Percentiles rank a stretch among this genome's conserved stretches.
Evolutionary conservation across 2,113 vertebrate species (phyloP).

Genomic region (Acanthisitta chloris): DNA sequence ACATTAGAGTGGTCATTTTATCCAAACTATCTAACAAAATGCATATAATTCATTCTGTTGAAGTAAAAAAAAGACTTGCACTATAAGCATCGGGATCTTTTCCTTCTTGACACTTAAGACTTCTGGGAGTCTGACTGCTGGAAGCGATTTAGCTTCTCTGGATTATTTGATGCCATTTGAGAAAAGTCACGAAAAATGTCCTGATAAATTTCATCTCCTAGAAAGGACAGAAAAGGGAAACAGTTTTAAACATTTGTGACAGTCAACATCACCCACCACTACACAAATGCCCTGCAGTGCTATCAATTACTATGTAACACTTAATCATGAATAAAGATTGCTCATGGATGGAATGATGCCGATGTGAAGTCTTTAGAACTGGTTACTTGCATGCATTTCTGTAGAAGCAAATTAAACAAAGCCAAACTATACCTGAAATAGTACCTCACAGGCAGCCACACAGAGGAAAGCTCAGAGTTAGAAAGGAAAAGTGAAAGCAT

Average conservation of each 20-base stretch:
- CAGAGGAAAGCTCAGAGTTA: slow-evolving; percentile 73
- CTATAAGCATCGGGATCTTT: slow-evolving; percentile 39
- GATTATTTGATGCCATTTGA: slow-evolving; percentile 97
- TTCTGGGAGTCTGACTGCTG: slow-evolving; percentile 81
- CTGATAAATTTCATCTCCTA: slow-evolving; percentile 97
- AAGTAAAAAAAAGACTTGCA: slow-evolving; percentile 47
- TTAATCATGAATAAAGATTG: background rate
- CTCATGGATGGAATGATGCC: slow-evolving; percentile 20
- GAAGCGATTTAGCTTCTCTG: slow-evolving; percentile 94
- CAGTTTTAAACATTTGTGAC: background rate
- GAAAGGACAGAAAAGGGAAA: slow-evolving; percentile 43
- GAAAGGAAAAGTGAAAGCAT: slow-evolving; percentile 64
- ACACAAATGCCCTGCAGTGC: background rate
- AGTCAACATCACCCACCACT: background rate
- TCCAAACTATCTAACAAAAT: slow-evolving; percentile 46
- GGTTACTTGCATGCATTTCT: slow-evolving; percentile 33
- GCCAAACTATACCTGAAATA: slow-evolving; percentile 73
- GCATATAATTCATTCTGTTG: slow-evolving; percentile 36
- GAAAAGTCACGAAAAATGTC: slow-evolving; percentile 99
- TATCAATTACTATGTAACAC: background rate
- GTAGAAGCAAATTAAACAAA: slow-evolving; percentile 53
- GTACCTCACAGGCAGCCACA: slow-evolving; percentile 70
- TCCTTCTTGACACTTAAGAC: slow-evolving; percentile 75
- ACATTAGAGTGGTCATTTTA: slow-evolving; percentile 53
- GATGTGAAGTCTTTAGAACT: background rate